Conservation (phyloP, 2,888 invertebrate genomes). For the Deroplatys truncata region DNA sequence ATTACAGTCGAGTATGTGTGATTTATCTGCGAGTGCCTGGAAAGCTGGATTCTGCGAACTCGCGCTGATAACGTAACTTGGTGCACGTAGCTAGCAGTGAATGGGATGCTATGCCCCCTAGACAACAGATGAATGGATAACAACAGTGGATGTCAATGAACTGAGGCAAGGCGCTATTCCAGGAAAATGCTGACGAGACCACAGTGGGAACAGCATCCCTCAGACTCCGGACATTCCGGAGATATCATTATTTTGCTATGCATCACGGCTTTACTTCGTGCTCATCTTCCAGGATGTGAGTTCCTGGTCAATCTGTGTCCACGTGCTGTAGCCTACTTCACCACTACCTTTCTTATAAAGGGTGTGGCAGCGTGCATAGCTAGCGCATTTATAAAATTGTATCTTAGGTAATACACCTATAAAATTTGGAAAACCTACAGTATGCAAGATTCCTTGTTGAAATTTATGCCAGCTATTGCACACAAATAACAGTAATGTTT, state of each 20-base stretch:
- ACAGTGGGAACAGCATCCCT: not conserved
- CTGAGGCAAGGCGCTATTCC: not conserved
- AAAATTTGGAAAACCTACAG: too few species aligned
- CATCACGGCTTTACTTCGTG: not conserved
- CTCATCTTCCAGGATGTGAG: not conserved
- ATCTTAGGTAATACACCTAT: too few species aligned
- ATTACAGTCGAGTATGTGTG: not conserved
- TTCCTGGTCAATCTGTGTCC: not conserved
- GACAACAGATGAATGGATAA: not conserved
- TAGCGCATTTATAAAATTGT: too few species aligned
- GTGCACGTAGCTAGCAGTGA: not conserved
- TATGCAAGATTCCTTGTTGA: too few species aligned
- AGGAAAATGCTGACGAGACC: not conserved
- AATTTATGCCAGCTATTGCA: too few species aligned
- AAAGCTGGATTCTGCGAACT: not conserved
- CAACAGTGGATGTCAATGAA: not conserved
- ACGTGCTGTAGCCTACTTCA: too few species aligned
- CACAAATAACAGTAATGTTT: too few species aligned
- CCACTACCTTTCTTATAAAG: too few species aligned
- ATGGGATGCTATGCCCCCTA: not conserved
- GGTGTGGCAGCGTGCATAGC: too few species aligned
- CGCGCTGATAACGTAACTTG: not conserved
- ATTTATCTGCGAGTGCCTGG: too few species aligned
- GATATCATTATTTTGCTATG: not conserved
- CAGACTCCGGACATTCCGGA: not conserved